Evolutionary conservation across 37 sponge, comb jelly and placozoan genomes (phyloP).

Genomic region (Beroe forskalii): DNA sequence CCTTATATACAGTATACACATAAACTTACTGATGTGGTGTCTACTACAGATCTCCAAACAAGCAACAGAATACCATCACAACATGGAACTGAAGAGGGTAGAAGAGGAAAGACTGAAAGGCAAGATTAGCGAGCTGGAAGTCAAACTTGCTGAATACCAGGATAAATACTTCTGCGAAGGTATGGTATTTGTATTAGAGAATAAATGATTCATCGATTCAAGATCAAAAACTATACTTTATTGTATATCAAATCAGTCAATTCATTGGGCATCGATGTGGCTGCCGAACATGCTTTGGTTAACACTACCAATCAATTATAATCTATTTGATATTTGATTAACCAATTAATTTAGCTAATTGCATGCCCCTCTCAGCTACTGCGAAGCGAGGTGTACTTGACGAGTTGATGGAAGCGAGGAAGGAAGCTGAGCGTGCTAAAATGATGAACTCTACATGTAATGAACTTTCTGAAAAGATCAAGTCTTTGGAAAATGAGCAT

Average conservation of each 20-base stretch:
- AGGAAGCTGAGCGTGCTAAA: slow-evolving; percentile 50
- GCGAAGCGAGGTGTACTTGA: slow-evolving; percentile 3
- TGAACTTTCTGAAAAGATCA: slow-evolving; percentile 12
- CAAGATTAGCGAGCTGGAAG: slow-evolving; percentile 2
- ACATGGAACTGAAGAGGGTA: slow-evolving; percentile 12
- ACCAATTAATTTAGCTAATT: too few species aligned
- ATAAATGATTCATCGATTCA: too few species aligned
- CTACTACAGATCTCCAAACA: slow-evolving; percentile 61
- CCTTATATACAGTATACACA: too few species aligned
- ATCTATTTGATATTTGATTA: too few species aligned
- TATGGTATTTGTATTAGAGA: too few species aligned
- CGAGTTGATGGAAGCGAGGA: background rate
- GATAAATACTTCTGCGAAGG: slow-evolving; percentile 61
- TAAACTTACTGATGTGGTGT: too few species aligned
- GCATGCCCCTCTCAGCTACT: slow-evolving; percentile 11
- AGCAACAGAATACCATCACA: slow-evolving; percentile 52
- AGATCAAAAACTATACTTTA: too few species aligned
- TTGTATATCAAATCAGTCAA: too few species aligned
- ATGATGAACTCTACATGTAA: slow-evolving; percentile 37
- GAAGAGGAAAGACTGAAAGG: slow-evolving; percentile 35
- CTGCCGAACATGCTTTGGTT: background rate
- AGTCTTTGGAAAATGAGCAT: background rate
- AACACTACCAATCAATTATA: too few species aligned
- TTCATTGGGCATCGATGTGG: background rate
- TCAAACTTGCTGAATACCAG: slow-evolving; percentile 27